Base-by-base conservation (phyloP, 2,888 invertebrate species). In the Hanleya hanleyi region DNA sequence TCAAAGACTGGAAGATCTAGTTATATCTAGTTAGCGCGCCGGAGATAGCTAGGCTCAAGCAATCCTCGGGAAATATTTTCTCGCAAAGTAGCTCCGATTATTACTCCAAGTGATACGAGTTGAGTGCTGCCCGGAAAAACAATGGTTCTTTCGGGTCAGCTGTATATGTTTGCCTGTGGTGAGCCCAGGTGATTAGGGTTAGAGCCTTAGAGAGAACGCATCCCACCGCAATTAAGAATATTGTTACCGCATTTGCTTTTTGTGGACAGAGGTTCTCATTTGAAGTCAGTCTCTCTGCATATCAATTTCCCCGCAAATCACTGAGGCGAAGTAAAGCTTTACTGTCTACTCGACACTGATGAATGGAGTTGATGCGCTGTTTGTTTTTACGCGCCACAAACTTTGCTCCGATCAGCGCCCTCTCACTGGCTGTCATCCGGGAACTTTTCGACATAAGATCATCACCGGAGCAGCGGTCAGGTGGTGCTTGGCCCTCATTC, bases 331-430 rank as follows among this genome's bases (percentile, higher is more conserved):
- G 7, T 26, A 22, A 51, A 51, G 7, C 22, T 51, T 51, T 51
- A 26, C 26, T n/a, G n/a, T n/a, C n/a, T n/a, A n/a, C 6, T 26
- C 22, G 51, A 51, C 51, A 51, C 12, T 51, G 51, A 51, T 51
- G 15, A n/a, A 51, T 51, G 51, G 26, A 7, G 7, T 26, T 22
- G 7, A 26, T 51, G 9, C 15, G n/a, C 7, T 6, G 51, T 51
- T 51, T 51, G 51, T 51, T 51, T 51, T 51, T 51, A 9, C 51
- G 51, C 51, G 51, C 51, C 51, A 51, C 51, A 51, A 51, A 51
- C 51, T 51, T 51, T 22, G 51, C 51, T 51, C 51, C 22, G 51
- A 51, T 26, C 51, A 22, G 51, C 51, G n/a, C 7, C 51, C 26
- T 22, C 22, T 7, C 26, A 22, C 6, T 22, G 12, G 51, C 12